Conservation (phyloP, 2,888 invertebrate species). For the Acleris laterana region DNA sequence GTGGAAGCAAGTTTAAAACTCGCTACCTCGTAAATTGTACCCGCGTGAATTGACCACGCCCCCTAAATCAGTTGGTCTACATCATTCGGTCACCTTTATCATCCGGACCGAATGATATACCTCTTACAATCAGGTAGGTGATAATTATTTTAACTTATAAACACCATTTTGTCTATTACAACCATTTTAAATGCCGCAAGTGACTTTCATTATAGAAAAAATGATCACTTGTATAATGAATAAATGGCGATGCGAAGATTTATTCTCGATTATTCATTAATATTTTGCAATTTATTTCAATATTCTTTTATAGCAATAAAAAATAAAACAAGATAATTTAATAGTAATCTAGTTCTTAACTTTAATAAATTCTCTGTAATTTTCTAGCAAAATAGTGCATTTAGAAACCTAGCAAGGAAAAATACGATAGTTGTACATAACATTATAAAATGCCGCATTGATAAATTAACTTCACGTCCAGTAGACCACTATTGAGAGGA, state of each 20-base stretch:
- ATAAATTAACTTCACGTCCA: too few species aligned
- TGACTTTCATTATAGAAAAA: constrained; percentile 5
- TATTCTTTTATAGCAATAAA: too few species aligned
- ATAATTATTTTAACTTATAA: constrained; percentile 79
- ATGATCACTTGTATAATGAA: neutral
- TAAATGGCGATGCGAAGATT: neutral
- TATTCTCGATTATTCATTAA: constrained; percentile 55
- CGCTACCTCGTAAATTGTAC: constrained; percentile 63
- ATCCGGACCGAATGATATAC: constrained; percentile 54
- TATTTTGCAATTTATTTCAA: constrained; percentile 43
- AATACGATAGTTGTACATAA: too few species aligned
- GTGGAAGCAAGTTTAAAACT: constrained; percentile 34
- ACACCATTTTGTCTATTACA: constrained; percentile 67
- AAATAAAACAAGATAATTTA: too few species aligned
- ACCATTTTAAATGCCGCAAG: constrained; percentile 29
- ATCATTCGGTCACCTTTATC: constrained; percentile 34
- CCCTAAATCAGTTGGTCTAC: constrained; percentile 37
- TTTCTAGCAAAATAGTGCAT: too few species aligned
- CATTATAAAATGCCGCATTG: too few species aligned
- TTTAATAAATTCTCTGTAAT: too few species aligned
- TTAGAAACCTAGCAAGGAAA: too few species aligned
- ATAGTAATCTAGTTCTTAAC: too few species aligned
- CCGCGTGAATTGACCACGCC: constrained; percentile 77
- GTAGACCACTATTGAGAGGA: too few species aligned
- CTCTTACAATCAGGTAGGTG: constrained; percentile 63